phyloP scores from a whole-genome alignment of 30 jellyfish, hydroid and myxozoan species.

The Cassiopea xamachana region DNA sequence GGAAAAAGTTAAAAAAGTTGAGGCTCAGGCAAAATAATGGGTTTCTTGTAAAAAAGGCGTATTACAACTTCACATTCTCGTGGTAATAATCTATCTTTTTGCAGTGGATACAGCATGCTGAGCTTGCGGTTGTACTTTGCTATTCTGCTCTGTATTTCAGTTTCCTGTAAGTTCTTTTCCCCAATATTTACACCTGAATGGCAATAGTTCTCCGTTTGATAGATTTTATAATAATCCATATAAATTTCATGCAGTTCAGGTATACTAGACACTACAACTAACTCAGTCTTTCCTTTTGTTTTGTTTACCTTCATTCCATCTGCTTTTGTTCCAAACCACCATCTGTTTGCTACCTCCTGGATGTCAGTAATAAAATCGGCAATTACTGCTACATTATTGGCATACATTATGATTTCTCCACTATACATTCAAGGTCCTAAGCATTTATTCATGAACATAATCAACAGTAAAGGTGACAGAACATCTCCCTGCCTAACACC shows the following conservation, averaged over 20 bases:
- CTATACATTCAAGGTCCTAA: not conserved
- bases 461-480: not conserved
- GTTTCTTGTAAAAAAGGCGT: too few species aligned
- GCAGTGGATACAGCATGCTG: not conserved
- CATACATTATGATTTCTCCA: not conserved
- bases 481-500: not conserved
- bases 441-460: not conserved
- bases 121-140: not conserved
- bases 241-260: not conserved
- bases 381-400: not conserved
- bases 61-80: not conserved
- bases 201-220: not conserved
- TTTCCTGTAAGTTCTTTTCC: not conserved
- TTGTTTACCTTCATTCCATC: not conserved
- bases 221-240: not conserved
- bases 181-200: not conserved
- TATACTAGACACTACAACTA: not conserved
- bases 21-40: too few species aligned
- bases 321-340: not conserved
- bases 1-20: too few species aligned
- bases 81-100: not conserved
- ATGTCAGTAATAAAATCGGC: not conserved
- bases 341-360: not conserved
- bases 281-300: not conserved
- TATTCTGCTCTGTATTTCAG: not conserved